Evolutionary conservation across 1,140 invertebrate species (phyloP).

Genomic region (Drosophila nannoptera): DNA sequence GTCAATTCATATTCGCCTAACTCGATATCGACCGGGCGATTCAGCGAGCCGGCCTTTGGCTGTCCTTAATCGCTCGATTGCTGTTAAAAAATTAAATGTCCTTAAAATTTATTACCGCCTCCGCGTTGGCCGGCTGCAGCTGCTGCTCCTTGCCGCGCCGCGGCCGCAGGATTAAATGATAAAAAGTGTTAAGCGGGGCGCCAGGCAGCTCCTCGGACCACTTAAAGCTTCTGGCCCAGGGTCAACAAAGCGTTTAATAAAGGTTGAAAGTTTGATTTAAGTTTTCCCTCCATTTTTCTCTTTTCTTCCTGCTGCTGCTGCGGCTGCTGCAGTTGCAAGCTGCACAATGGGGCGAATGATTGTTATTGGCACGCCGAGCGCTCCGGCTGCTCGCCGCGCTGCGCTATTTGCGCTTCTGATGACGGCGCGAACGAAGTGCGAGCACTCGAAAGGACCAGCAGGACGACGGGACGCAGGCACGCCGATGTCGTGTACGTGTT

Average conservation of each 20-base stretch:
- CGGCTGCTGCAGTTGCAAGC: constrained; percentile 10
- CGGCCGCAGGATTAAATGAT: constrained; percentile 58
- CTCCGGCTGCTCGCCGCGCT: constrained; percentile 21
- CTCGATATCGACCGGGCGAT: not conserved
- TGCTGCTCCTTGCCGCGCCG: constrained; percentile 27
- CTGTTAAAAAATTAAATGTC: constrained; percentile 66
- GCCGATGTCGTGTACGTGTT: constrained; percentile 49
- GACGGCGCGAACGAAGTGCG: constrained; percentile 6
- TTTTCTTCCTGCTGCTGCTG: not conserved
- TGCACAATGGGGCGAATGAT: constrained; percentile 65
- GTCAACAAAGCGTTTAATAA: constrained; percentile 58
- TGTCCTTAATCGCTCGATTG: constrained; percentile 64
- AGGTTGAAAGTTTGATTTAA: constrained; percentile 65
- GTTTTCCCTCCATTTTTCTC: constrained; percentile 31
- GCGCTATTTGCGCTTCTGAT: constrained; percentile 44
- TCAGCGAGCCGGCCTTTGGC: not conserved
- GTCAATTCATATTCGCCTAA: not conserved
- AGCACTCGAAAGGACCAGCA: not conserved
- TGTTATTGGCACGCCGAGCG: constrained; percentile 50
- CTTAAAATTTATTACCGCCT: constrained; percentile 57
- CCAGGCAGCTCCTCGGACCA: constrained; percentile 18
- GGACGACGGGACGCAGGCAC: not conserved
- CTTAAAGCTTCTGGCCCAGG: constrained; percentile 42
- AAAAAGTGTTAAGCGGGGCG: constrained; percentile 44
- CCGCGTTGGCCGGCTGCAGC: constrained; percentile 12